phyloP scores from a whole-genome alignment of 2,113 vertebrate genomes.

The Dipodomys ordii region DNA sequence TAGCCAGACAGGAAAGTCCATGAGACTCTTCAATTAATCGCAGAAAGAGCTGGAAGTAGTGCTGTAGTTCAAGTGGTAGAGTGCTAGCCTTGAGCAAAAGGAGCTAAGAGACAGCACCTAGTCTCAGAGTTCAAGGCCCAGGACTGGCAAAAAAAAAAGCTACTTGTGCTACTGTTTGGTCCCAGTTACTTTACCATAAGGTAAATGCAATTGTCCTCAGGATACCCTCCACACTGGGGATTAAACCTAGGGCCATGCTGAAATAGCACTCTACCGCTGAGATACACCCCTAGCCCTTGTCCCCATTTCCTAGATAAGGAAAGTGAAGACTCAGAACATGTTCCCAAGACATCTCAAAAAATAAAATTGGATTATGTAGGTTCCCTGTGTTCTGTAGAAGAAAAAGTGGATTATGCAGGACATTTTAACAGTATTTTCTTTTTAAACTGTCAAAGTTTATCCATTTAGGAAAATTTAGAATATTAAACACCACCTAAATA shows the following conservation, averaged over 20 bases:
- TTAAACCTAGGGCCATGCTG: background rate
- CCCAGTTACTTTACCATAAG: background rate
- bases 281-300: background rate
- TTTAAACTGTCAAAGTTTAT: constrained; percentile 29
- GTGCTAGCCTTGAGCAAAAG: too few relatives aligned
- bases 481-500: background rate
- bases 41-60: too few relatives aligned
- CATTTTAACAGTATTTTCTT: constrained; percentile 15
- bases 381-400: background rate
- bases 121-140: too few relatives aligned
- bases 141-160: too few relatives aligned
- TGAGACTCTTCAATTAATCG: too few relatives aligned
- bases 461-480: constrained; percentile 35
- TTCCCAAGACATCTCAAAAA: constrained; percentile 41
- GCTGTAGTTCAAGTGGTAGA: too few relatives aligned
- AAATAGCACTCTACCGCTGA: background rate
- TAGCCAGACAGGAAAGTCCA: too few relatives aligned
- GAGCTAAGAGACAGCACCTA: too few relatives aligned
- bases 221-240: background rate
- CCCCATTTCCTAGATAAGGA: constrained; percentile 32
- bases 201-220: background rate
- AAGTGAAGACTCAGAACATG: background rate
- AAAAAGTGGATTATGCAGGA: constrained; percentile 1
- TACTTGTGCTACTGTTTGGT: background rate
- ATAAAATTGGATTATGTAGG: background rate